phyloP scores from a whole-genome alignment of 2,797 vertebrate species.

The Onychomys torridus region DNA sequence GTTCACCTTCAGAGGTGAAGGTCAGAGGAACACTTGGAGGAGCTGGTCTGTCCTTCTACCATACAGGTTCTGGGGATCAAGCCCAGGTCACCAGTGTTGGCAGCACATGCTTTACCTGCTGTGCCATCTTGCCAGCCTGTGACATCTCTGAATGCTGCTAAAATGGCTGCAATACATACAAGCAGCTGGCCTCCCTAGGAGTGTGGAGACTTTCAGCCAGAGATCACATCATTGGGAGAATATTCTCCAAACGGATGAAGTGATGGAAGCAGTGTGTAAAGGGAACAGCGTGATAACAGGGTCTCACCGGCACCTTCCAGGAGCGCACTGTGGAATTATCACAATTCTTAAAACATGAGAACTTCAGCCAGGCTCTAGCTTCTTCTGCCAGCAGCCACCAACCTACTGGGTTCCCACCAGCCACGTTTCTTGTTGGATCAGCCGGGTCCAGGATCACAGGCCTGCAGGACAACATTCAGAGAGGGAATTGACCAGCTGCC shows the following conservation, averaged over 20 bases:
- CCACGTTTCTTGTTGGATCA: slow-evolving; percentile 70
- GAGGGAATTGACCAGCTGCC: not conserved
- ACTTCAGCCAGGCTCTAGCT: not conserved
- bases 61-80: too few relatives aligned
- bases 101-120: too few relatives aligned
- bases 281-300: fast-evolving
- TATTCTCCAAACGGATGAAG: not conserved
- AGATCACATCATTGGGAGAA: not conserved
- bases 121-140: too few relatives aligned
- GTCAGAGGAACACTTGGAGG: too few relatives aligned
- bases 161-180: too few relatives aligned
- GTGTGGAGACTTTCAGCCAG: not conserved
- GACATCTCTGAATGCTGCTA: not conserved
- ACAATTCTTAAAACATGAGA: fast-evolving
- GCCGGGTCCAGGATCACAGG: slow-evolving; percentile 77
- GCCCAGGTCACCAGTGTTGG: too few relatives aligned
- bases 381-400: not conserved
- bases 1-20: too few relatives aligned
- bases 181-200: not conserved
- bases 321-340: not conserved
- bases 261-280: too few relatives aligned
- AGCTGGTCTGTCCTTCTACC: too few relatives aligned
- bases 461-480: not conserved
- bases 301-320: slow-evolving; percentile 42
- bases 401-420: fast-evolving